Evolutionary conservation across 2,888 invertebrate species (phyloP), one percentile per base, ranked within the genome.

Genomic region (Hetaerina titia): DNA sequence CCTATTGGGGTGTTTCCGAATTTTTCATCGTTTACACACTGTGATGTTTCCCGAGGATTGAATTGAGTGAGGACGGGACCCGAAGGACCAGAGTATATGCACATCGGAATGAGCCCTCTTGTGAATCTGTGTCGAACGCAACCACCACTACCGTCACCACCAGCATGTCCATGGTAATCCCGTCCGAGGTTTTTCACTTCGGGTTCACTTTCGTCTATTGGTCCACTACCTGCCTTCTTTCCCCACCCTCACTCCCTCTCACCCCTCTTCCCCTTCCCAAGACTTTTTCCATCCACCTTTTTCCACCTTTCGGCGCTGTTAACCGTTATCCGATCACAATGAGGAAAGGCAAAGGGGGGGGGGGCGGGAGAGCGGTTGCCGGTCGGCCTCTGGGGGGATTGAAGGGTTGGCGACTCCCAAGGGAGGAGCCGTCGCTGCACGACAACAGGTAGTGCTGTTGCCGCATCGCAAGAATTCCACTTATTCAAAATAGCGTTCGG

Each of bases 381-480:
- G 25, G 74, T 8, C 74, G 74, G 81, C 17, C 81, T 31, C 11
- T 11, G 25, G 25, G 25, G 7, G 11, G n/a, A n/a, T 22, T 9
- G 81, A 6, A 22, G 25, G 81, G 81, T 81, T 81, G 81, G 81
- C 81, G 31, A 31, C 81, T 31, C 25, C 81, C 22, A 15, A 25
- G 22, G 31, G 81, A 22, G 31, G n/a, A 5, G 15, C 0, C 81
- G 19, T 81, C 81, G 19, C 31, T 13, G 31, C 81, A 81, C 81
- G 81, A 81, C 81, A 31, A 74, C 74, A 74, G 74, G 74, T 74
- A 74, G 74, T 74, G 25, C 8, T 17, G 74, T 25, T 25, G n/a
- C n/a, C 69, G 69, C 81, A 22, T 81, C 81, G 31, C 81, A 81
- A 81, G 81, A 81, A 81, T 81, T 81, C 81, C 81, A 31, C 81